Conservation (phyloP, 2,888 invertebrate species). For the Drosophila kuntzei region DNA sequence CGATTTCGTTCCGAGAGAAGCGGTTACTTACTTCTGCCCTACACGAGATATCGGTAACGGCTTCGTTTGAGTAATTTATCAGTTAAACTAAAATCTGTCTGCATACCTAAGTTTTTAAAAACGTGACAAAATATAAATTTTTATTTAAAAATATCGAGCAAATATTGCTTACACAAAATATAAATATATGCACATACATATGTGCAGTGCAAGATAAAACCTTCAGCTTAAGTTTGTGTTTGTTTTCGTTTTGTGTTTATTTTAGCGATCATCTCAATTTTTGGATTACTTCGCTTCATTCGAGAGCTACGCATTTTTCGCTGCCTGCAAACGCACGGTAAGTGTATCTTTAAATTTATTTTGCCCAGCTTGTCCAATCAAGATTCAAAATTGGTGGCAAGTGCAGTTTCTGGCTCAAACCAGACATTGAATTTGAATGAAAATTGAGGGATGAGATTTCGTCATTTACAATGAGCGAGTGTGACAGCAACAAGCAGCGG, state of each 20-base stretch:
- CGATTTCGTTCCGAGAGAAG: constrained; percentile 47
- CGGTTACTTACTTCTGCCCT: constrained; percentile 36
- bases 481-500: constrained; percentile 24
- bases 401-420: constrained; percentile 60
- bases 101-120: constrained; percentile 20
- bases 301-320: constrained; percentile 46
- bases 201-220: constrained; percentile 44
- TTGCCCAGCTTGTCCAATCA: background rate
- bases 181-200: constrained; percentile 21
- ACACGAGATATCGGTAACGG: constrained; percentile 62
- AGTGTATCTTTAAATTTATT: constrained; percentile 20
- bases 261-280: constrained; percentile 67
- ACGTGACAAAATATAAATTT: constrained; percentile 37
- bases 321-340: constrained; percentile 37
- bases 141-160: constrained; percentile 24
- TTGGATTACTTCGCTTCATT: constrained; percentile 70
- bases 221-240: constrained; percentile 58
- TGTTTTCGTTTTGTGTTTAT: constrained; percentile 72
- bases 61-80: constrained; percentile 24
- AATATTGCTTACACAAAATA: constrained; percentile 22
- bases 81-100: constrained; percentile 22
- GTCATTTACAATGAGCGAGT: constrained; percentile 58
- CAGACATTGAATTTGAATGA: constrained; percentile 64
- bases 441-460: constrained; percentile 73
- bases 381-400: constrained; percentile 48